phyloP scores from a whole-genome alignment of 2,888 invertebrate species.

The Euplagia quadripunctaria region DNA sequence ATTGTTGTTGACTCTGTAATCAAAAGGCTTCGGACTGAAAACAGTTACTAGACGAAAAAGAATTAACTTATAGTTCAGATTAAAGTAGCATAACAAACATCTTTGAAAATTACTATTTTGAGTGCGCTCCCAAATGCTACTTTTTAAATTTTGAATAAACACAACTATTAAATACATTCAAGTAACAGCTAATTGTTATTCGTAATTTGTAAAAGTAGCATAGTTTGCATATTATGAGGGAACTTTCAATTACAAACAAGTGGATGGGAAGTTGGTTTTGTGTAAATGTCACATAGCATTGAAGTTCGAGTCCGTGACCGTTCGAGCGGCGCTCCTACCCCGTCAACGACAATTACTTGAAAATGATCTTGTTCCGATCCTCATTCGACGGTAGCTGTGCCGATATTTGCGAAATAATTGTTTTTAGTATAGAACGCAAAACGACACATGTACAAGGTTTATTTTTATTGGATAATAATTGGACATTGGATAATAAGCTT shows the following conservation, averaged over 20 bases:
- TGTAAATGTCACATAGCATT: conserved; percentile 68
- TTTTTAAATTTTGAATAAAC: not conserved
- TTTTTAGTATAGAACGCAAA: conserved; percentile 28
- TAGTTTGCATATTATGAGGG: conserved; percentile 37
- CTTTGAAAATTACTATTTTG: not conserved
- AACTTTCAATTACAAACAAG: conserved; percentile 51
- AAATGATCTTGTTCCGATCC: conserved; percentile 61
- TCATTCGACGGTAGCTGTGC: conserved; percentile 33
- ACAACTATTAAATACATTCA: not conserved
- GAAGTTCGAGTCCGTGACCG: conserved; percentile 77
- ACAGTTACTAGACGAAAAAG: not conserved
- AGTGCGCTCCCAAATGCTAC: not conserved
- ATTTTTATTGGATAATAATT: conserved; percentile 8
- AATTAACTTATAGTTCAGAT: not conserved
- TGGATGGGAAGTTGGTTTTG: conserved; percentile 53
- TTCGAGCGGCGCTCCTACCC: conserved; percentile 60
- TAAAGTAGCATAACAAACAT: not conserved
- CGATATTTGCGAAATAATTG: conserved; percentile 41
- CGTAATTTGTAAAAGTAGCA: conserved; percentile 38
- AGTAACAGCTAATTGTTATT: conserved; percentile 21
- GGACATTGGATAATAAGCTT: not conserved
- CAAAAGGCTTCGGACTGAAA: not conserved
- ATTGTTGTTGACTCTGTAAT: not conserved
- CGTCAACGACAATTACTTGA: conserved; percentile 60
- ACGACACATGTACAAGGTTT: conserved; percentile 12